A percentile compares a stretch with the other conserved stretches of the same genome.
These are phyloP conservation scores for Ryuthela nishihirai DNA, from an alignment of 2,888 invertebrate genomes.

Conservation along the genomic window DNA sequence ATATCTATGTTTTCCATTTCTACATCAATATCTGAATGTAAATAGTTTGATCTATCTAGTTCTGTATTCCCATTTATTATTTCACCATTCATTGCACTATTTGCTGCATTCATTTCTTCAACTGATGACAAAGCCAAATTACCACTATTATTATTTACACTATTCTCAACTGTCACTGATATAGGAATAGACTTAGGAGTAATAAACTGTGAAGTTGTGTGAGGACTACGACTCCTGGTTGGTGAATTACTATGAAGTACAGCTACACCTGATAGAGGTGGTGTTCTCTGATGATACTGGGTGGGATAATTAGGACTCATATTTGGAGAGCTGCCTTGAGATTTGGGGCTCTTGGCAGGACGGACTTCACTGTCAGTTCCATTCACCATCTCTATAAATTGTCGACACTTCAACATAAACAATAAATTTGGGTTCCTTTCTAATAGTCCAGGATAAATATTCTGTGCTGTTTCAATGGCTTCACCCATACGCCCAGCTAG, in stretches of 20 bases:
- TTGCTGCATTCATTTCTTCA: slow-evolving; percentile 60
- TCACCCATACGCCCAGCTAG: slow-evolving; percentile 91
- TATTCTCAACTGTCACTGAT: slow-evolving; percentile 18
- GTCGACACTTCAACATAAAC: slow-evolving; percentile 94
- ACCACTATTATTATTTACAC: slow-evolving; percentile 18
- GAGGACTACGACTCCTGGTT: slow-evolving; percentile 19
- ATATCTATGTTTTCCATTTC: slow-evolving; percentile 42
- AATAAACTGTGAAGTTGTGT: slow-evolving; percentile 14
- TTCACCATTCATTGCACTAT: slow-evolving; percentile 55
- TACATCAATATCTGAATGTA: slow-evolving; percentile 37
- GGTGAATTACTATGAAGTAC: no score
- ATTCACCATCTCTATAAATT: slow-evolving; percentile 95
- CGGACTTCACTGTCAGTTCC: slow-evolving; percentile 75
- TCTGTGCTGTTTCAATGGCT: slow-evolving; percentile 84
- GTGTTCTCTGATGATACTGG: slow-evolving; percentile 12
- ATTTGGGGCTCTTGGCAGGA: slow-evolving; percentile 48
- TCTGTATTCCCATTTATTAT: slow-evolving; percentile 33
- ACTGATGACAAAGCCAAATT: slow-evolving; percentile 10
- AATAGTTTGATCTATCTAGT: slow-evolving; percentile 7
- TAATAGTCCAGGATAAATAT: slow-evolving; percentile 87
- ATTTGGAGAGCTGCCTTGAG: slow-evolving; percentile 49
- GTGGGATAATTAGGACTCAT: slow-evolving; percentile 49
- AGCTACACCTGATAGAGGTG: slow-evolving; percentile 4
- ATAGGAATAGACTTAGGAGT: slow-evolving; percentile 24
- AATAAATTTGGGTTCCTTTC: slow-evolving; percentile 85